phyloP scores from a whole-genome alignment of 2,888 invertebrate species.

The Acheta domesticus region DNA sequence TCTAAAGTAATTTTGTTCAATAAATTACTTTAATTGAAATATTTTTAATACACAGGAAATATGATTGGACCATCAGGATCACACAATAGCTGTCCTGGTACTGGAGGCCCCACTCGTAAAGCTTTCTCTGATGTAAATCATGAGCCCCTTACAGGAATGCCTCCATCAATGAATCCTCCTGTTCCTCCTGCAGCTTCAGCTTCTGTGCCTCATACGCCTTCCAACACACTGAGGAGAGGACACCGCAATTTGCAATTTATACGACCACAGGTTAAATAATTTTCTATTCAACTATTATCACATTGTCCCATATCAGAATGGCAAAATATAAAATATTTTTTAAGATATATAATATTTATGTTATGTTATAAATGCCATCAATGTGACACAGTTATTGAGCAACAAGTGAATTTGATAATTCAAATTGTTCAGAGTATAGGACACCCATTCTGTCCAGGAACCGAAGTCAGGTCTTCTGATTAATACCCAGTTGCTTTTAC shows the following conservation, averaged over 20 bases:
- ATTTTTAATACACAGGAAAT: slow-evolving; percentile 4
- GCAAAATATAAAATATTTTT: no score
- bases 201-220: slow-evolving; percentile 34
- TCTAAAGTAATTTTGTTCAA: no score
- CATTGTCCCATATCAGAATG: no score
- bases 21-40: neutral
- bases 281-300: no score
- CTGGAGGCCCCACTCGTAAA: slow-evolving; percentile 27
- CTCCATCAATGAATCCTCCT: neutral
- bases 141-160: neutral
- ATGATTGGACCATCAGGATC: slow-evolving; percentile 21
- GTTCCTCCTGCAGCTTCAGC: slow-evolving; percentile 26
- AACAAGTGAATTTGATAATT: no score
- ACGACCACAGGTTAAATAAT: slow-evolving; percentile 31
- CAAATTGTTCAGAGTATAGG: no score
- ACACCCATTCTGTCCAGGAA: no score
- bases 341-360: no score
- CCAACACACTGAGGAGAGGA: slow-evolving; percentile 32
- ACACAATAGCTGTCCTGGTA: slow-evolving; percentile 23
- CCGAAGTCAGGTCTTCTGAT: no score
- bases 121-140: slow-evolving; percentile 34
- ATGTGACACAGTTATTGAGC: no score
- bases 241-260: slow-evolving; percentile 32
- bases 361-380: no score
- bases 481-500: no score